These are phyloP conservation scores for Xanthorhoe designata DNA, from an alignment of 2,888 invertebrate genomes.

Conservation along the genomic window DNA sequence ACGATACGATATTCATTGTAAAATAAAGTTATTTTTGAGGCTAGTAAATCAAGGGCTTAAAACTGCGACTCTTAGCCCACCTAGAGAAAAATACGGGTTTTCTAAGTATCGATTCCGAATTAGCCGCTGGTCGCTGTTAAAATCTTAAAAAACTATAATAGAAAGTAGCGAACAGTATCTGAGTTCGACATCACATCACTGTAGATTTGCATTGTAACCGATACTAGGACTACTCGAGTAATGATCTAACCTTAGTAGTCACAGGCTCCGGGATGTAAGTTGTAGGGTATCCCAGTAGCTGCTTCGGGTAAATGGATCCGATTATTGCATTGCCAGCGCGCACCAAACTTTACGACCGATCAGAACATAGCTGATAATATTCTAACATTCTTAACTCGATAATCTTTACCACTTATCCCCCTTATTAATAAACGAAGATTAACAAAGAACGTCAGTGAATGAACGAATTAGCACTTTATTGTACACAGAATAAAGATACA, in stretches of 20 bases:
- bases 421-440: no score
- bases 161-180: no score
- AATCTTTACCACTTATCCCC: not conserved
- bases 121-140: no score
- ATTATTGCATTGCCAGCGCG: constrained; percentile 20
- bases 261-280: constrained; percentile 6
- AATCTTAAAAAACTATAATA: no score
- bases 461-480: no score
- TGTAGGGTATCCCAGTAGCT: constrained; percentile 34
- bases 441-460: no score
- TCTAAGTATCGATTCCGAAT: no score
- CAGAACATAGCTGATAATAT: constrained; percentile 11
- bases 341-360: constrained; percentile 19
- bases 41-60: not conserved
- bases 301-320: constrained; percentile 24
- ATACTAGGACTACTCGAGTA: constrained; percentile 9
- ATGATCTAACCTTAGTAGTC: constrained; percentile 35
- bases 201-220: constrained; percentile 9
- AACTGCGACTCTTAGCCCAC: no score
- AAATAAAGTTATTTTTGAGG: no score
- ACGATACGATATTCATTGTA: no score
- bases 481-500: no score
- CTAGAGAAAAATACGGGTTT: no score
- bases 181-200: not conserved
- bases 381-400: not conserved